These are phyloP conservation scores for Vulpes vulpes DNA, from an alignment of 2,113 vertebrate species.

Conservation along the genomic window DNA sequence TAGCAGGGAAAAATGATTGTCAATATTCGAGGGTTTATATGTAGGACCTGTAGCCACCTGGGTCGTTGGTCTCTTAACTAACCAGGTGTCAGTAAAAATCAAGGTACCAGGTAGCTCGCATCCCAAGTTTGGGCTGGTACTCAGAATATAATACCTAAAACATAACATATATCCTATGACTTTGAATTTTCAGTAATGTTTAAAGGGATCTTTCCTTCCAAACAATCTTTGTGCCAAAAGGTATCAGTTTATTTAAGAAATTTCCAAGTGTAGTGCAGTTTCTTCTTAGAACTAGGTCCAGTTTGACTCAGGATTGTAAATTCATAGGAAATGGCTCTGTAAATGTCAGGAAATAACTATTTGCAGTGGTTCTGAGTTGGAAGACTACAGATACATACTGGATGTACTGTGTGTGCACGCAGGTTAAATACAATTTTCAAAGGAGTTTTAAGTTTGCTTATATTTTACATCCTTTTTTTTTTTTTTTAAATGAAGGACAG, in stretches of 20 bases:
- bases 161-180: not conserved
- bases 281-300: not conserved
- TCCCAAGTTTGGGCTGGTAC: not conserved
- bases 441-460: constrained; percentile 51
- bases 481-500: not conserved
- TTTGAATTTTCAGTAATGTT: constrained; percentile 45
- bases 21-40: constrained; percentile 33
- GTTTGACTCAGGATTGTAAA: not conserved
- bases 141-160: constrained; percentile 25
- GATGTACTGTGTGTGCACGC: not conserved
- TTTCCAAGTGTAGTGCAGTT: not conserved
- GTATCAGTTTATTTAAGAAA: constrained; percentile 49
- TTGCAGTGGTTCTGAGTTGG: not conserved
- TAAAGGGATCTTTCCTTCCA: constrained; percentile 1
- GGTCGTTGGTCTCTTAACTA: not conserved
- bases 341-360: constrained; percentile 33
- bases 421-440: constrained; percentile 35
- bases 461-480: constrained; percentile 32
- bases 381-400: not conserved
- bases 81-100: not conserved
- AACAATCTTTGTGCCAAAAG: not conserved
- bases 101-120: not conserved
- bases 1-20: constrained; percentile 32
- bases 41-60: not conserved
- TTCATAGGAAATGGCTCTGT: not conserved